phyloP scores from a whole-genome alignment of 2,888 invertebrate species.

The Liopterus haemorrhoidalis region DNA sequence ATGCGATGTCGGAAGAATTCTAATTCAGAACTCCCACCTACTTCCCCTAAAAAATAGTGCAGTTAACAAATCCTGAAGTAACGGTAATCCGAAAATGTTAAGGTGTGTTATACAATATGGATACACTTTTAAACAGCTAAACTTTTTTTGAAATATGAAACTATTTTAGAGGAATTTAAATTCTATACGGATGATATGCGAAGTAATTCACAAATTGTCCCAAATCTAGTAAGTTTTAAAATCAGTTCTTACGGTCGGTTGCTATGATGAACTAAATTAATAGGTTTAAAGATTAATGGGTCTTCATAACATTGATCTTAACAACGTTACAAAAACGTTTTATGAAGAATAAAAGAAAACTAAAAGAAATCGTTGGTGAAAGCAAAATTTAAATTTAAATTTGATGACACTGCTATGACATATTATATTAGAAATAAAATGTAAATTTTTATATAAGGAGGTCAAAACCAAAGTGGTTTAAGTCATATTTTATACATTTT shows the following conservation, averaged over 20 bases:
- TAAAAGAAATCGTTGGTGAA: slow-evolving; percentile 3
- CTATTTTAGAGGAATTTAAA: slow-evolving; percentile 6
- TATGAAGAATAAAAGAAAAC: slow-evolving; percentile 4
- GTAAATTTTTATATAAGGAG: too few species aligned
- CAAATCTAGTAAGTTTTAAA: too few species aligned
- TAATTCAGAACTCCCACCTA: slow-evolving; percentile 57
- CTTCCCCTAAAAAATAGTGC: slow-evolving; percentile 40
- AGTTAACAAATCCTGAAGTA: background rate
- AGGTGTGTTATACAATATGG: slow-evolving; percentile 22
- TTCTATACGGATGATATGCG: too few species aligned
- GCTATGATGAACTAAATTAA: too few species aligned
- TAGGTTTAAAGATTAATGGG: too few species aligned
- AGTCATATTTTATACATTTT: too few species aligned
- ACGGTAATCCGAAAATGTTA: slow-evolving; percentile 34
- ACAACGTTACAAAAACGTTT: background rate
- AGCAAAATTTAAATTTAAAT: too few species aligned
- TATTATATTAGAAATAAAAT: too few species aligned
- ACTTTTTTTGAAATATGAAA: slow-evolving; percentile 7
- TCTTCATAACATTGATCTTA: background rate
- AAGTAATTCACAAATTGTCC: too few species aligned
- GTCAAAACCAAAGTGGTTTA: too few species aligned
- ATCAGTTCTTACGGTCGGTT: too few species aligned
- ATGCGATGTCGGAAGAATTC: slow-evolving; percentile 81
- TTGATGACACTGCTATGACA: too few species aligned
- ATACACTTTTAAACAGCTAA: slow-evolving; percentile 3